Evolutionary conservation across 2,113 vertebrate species (phyloP).

Genomic region (Tapirus terrestris): DNA sequence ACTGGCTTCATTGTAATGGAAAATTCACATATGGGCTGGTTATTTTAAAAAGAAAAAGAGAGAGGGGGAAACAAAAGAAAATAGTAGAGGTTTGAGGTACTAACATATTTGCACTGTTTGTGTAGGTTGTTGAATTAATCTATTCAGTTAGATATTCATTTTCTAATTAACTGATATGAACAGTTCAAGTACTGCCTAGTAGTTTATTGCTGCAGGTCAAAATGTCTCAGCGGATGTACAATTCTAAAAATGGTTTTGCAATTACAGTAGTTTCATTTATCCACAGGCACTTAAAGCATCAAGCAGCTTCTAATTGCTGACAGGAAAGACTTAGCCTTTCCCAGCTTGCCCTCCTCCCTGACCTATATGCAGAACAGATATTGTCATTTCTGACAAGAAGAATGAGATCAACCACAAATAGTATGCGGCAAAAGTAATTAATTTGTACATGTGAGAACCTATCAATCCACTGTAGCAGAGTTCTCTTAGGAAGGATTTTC

Average conservation of each 20-base stretch:
- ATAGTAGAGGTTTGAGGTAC: not conserved
- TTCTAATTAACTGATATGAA: constrained; percentile 77
- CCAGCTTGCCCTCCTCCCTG: not conserved
- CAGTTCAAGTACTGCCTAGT: constrained; percentile 61
- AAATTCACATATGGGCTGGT: not conserved
- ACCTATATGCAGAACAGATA: constrained; percentile 39
- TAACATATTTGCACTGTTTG: not conserved
- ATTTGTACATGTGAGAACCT: not conserved
- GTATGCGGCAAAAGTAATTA: constrained; percentile 30
- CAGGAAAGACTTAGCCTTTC: constrained; percentile 37
- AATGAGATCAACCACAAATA: constrained; percentile 36
- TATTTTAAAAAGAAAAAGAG: not conserved
- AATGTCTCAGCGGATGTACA: constrained; percentile 53
- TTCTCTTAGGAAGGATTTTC: constrained; percentile 10
- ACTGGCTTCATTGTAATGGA: fast-evolving
- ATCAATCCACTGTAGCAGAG: not conserved
- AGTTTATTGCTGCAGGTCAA: constrained; percentile 64
- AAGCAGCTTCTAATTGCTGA: constrained; percentile 74
- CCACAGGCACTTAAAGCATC: constrained; percentile 57
- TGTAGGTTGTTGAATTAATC: constrained; percentile 21
- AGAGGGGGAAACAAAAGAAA: not conserved
- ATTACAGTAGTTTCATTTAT: constrained; percentile 79
- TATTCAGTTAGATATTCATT: constrained; percentile 5
- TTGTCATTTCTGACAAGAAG: constrained; percentile 56
- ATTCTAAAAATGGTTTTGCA: constrained; percentile 70